Conservation (phyloP, 2,888 invertebrate genomes). For the Drosophila ezoana region DNA sequence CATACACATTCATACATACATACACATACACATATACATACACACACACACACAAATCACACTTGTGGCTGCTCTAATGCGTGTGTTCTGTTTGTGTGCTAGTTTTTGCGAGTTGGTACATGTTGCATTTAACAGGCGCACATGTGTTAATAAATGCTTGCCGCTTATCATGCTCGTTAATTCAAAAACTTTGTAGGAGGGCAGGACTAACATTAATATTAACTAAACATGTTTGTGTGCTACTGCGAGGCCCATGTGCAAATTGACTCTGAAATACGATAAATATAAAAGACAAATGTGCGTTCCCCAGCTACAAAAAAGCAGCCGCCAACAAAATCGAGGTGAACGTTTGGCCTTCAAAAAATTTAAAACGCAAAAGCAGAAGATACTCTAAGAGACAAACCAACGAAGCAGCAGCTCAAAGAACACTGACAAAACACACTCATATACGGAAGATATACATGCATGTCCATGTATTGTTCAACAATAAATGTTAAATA, state of each 20-base stretch:
- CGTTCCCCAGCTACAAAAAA: conserved; percentile 21
- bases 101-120: conserved; percentile 45
- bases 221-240: too few species aligned
- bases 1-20: conserved; percentile 13
- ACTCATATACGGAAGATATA: conserved; percentile 4
- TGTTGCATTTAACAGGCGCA: conserved; percentile 63
- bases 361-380: conserved; percentile 65
- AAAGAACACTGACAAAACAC: conserved; percentile 33
- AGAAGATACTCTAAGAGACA: conserved; percentile 44
- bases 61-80: conserved; percentile 46
- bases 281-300: background rate
- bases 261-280: too few species aligned
- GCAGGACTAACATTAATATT: conserved; percentile 32
- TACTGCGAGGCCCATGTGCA: too few species aligned
- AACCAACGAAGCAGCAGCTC: conserved; percentile 19
- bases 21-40: background rate
- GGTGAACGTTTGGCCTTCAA: conserved; percentile 73
- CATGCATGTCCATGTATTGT: conserved; percentile 16
- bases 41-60: conserved; percentile 23
- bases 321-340: conserved; percentile 24
- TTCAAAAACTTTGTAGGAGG: conserved; percentile 42
- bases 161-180: conserved; percentile 4
- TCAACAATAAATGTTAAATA: conserved; percentile 44
- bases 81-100: conserved; percentile 2
- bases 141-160: conserved; percentile 38